phyloP scores from a whole-genome alignment of 2,888 invertebrate species.

The Drosophila prostipennis region DNA sequence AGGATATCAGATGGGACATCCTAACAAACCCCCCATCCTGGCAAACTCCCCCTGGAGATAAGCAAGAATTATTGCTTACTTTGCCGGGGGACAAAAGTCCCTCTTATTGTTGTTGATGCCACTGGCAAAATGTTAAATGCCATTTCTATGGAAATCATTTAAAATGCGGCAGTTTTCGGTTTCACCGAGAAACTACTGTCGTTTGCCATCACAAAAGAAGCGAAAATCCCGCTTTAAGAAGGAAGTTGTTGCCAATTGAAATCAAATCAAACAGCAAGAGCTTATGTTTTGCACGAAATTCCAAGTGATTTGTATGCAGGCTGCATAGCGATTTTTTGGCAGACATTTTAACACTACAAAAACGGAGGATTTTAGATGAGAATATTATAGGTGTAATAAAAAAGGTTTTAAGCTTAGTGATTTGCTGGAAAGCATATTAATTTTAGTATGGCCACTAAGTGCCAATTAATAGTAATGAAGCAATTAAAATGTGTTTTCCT shows the following conservation, averaged over 20 bases:
- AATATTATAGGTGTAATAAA: not conserved
- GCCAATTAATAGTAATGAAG: not conserved
- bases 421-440: not conserved
- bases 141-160: slow-evolving; percentile 37
- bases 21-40: not conserved
- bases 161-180: slow-evolving; percentile 27
- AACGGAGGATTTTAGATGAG: not conserved
- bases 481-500: not conserved
- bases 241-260: slow-evolving; percentile 57
- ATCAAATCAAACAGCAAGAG: slow-evolving; percentile 32
- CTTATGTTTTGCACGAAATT: slow-evolving; percentile 22
- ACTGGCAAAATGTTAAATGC: slow-evolving; percentile 27
- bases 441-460: not conserved
- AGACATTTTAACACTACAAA: slow-evolving; percentile 53
- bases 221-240: slow-evolving; percentile 20
- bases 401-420: not conserved
- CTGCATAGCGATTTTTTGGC: slow-evolving; percentile 1
- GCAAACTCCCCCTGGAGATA: slow-evolving; percentile 13
- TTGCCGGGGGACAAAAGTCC: not conserved
- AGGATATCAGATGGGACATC: slow-evolving; percentile 33
- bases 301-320: slow-evolving; percentile 56
- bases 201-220: slow-evolving; percentile 5
- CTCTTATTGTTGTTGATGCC: slow-evolving; percentile 20
- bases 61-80: slow-evolving; percentile 28
- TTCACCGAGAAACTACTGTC: slow-evolving; percentile 13